Conservation (phyloP, 2,888 invertebrate species). For the Elysia crispata region DNA sequence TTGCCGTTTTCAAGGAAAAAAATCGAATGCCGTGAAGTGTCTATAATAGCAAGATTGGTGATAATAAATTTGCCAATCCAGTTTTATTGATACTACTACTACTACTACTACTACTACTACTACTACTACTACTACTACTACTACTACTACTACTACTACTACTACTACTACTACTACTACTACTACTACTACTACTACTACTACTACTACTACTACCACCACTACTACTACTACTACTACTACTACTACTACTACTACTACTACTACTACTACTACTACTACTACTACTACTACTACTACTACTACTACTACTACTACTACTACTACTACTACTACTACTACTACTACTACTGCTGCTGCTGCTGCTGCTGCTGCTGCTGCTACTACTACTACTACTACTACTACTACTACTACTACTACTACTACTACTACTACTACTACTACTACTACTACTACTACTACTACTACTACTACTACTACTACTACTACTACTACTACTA, state of each 20-base stretch:
- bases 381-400: too few species aligned
- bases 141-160: not conserved
- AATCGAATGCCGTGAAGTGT: too few species aligned
- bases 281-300: conserved; percentile 17
- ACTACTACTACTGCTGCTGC: too few species aligned
- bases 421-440: too few species aligned
- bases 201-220: conserved; percentile 13
- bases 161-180: conserved; percentile 10
- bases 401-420: too few species aligned
- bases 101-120: conserved; percentile 9
- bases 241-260: conserved; percentile 17
- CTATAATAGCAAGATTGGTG: too few species aligned
- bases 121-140: not conserved
- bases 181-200: conserved; percentile 19
- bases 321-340: not conserved
- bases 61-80: not conserved
- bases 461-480: too few species aligned
- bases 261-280: not conserved
- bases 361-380: too few species aligned
- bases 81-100: not conserved
- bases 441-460: too few species aligned
- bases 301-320: conserved; percentile 16
- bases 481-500: too few species aligned
- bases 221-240: conserved; percentile 19
- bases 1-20: too few species aligned